These are phyloP conservation scores for Strongylocentrotus purpuratus DNA, from an alignment of 35 echinoderm and acorn worm genomes.

Conservation along the genomic window DNA sequence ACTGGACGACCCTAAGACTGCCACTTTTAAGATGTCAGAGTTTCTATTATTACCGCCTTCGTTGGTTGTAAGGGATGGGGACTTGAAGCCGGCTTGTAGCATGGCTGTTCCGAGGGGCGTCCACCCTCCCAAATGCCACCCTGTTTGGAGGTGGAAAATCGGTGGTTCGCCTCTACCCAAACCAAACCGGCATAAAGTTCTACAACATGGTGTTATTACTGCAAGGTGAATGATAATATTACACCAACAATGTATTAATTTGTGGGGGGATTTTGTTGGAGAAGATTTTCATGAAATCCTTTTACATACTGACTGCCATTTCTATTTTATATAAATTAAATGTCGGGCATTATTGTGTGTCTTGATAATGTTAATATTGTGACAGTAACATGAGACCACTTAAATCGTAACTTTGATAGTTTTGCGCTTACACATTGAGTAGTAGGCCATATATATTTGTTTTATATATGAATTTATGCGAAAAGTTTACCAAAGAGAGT, in stretches of 20 bases:
- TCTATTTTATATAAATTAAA: not conserved
- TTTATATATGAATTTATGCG: too few relatives aligned
- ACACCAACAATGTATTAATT: too few relatives aligned
- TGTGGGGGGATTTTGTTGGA: too few relatives aligned
- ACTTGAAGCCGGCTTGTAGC: constrained; percentile 61
- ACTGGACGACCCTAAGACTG: not conserved
- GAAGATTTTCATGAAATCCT: too few relatives aligned
- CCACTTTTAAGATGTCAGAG: constrained; percentile 27
- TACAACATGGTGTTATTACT: not conserved
- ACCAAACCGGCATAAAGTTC: not conserved
- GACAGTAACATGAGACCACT: too few relatives aligned
- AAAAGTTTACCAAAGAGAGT: not conserved
- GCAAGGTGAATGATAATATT: not conserved
- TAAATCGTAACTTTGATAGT: too few relatives aligned
- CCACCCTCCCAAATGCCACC: constrained; percentile 60
- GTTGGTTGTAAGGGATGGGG: constrained; percentile 59
- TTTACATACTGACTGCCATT: not conserved
- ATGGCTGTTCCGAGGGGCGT: constrained; percentile 43
- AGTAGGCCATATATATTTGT: too few relatives aligned
- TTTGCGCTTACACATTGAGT: too few relatives aligned
- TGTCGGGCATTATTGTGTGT: too few relatives aligned
- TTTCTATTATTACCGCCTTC: constrained; percentile 34
- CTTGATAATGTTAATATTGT: too few relatives aligned
- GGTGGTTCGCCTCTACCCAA: constrained; percentile 59
- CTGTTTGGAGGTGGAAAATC: constrained; percentile 72